Percentiles rank a stretch among this genome's conserved stretches.
phyloP scores from a whole-genome alignment of 2,888 invertebrate species.

The Griposia aprilina region DNA sequence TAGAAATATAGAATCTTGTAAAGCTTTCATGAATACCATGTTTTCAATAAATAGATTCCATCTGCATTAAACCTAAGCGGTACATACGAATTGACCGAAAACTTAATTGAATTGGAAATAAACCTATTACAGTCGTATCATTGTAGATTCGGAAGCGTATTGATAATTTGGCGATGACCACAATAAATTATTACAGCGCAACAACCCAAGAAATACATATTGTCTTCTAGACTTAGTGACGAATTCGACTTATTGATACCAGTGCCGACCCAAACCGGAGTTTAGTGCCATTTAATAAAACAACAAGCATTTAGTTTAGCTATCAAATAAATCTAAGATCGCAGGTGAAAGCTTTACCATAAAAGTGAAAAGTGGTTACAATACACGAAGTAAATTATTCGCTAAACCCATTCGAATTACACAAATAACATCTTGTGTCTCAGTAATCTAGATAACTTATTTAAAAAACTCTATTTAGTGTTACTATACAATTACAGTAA shows the following conservation, averaged over 20 bases:
- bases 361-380: neutral
- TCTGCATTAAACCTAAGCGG: neutral
- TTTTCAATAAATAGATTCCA: neutral
- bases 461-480: too few relatives aligned
- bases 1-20: too few relatives aligned
- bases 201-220: neutral
- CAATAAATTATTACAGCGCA: neutral
- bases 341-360: neutral
- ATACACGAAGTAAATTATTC: neutral
- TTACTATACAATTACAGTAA: too few relatives aligned
- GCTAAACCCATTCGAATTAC: neutral
- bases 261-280: conserved; percentile 9
- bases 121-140: neutral
- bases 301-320: neutral
- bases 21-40: neutral
- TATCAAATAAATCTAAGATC: conserved; percentile 22
- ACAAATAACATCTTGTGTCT: neutral
- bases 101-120: neutral
- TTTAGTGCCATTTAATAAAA: conserved; percentile 22
- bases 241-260: neutral
- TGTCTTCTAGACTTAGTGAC: neutral
- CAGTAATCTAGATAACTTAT: neutral
- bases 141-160: neutral
- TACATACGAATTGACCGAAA: neutral
- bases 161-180: neutral